A percentile compares a stretch with the other conserved stretches of the same genome.
Conservation (phyloP, 2,888 invertebrate genomes). For the Syrista parreyssii region DNA sequence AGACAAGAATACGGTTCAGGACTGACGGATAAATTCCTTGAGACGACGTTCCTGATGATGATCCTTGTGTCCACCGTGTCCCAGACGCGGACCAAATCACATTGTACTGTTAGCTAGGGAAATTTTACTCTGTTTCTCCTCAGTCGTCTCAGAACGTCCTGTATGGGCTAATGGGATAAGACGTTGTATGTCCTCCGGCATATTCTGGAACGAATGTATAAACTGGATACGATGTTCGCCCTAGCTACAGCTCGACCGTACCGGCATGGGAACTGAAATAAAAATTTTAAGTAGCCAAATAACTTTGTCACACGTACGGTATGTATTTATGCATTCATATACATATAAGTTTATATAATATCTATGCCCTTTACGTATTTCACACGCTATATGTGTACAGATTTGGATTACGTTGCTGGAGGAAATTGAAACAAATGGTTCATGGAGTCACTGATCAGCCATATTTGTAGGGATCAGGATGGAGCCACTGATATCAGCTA, state of each 20-base stretch:
- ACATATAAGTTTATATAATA: background rate
- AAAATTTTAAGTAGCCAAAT: background rate
- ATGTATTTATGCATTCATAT: background rate
- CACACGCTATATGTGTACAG: background rate
- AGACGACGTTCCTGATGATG: slow-evolving; percentile 22
- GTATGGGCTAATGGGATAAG: slow-evolving; percentile 1
- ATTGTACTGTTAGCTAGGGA: slow-evolving; percentile 66
- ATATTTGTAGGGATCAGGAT: background rate
- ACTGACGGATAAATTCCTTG: slow-evolving; percentile 25
- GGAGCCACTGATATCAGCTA: no score
- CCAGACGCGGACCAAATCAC: slow-evolving; percentile 79
- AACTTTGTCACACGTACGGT: background rate
- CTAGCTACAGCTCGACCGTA: background rate
- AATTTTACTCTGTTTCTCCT: background rate
- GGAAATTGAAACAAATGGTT: background rate
- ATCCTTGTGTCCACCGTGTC: slow-evolving; percentile 66
- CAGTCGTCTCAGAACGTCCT: slow-evolving; percentile 9
- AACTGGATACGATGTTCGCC: background rate
- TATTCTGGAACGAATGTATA: background rate
- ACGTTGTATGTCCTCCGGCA: background rate
- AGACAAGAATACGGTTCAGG: slow-evolving; percentile 35
- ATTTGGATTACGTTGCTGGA: background rate
- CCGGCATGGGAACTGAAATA: background rate
- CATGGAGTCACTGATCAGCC: background rate
- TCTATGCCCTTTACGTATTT: background rate